Evolutionary conservation across 2,888 invertebrate genomes (phyloP).

Genomic region (Chrysolina haemoptera): DNA sequence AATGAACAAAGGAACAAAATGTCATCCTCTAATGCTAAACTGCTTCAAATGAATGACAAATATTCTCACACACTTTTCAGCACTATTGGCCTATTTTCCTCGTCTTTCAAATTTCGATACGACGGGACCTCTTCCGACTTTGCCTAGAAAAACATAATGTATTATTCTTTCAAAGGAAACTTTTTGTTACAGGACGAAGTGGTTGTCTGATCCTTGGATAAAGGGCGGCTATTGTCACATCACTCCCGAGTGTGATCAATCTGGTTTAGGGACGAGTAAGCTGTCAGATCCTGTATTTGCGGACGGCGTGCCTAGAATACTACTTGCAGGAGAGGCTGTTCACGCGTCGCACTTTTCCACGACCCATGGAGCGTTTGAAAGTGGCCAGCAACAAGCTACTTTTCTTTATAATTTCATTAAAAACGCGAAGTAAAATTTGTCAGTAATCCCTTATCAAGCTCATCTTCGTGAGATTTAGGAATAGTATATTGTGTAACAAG

Average conservation of each 20-base stretch:
- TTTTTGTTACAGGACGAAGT: constrained; percentile 69
- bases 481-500: too few relatives aligned
- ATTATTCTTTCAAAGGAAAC: neutral
- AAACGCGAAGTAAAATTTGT: neutral
- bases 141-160: neutral
- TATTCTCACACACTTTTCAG: too few relatives aligned
- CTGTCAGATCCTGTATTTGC: constrained; percentile 69
- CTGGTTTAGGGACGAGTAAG: constrained; percentile 57
- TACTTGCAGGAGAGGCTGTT: constrained; percentile 79
- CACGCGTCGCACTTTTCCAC: constrained; percentile 74
- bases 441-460: neutral
- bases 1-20: too few relatives aligned
- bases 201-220: constrained; percentile 73
- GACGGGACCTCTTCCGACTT: neutral
- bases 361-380: constrained; percentile 78
- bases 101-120: neutral
- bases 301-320: constrained; percentile 69
- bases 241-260: constrained; percentile 71
- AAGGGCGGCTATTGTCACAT: constrained; percentile 76
- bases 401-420: constrained; percentile 14
- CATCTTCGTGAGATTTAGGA: neutral
- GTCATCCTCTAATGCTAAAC: too few relatives aligned
- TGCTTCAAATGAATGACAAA: too few relatives aligned
- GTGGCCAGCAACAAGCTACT: constrained; percentile 72
- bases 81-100: too few relatives aligned